Conservation (phyloP, 2,113 vertebrate genomes). For the Bubo bubo region DNA sequence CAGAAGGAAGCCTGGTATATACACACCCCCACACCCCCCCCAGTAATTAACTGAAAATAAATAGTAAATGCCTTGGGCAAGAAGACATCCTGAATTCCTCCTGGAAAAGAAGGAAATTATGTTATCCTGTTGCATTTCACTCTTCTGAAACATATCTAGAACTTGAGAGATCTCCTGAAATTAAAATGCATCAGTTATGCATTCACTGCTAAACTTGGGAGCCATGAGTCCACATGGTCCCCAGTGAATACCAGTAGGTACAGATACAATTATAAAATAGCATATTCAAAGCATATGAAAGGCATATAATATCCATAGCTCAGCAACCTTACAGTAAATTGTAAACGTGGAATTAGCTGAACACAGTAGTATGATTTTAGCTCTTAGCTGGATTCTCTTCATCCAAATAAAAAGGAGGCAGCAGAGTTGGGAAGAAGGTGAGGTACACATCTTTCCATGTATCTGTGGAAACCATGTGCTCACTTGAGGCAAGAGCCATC, state of each 20-base stretch:
- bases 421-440: neutral
- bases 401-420: neutral
- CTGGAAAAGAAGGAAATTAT: neutral
- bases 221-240: neutral
- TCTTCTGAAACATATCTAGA: neutral
- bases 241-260: neutral
- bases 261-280: neutral
- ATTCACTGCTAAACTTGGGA: neutral
- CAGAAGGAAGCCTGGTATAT: neutral
- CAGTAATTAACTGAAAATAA: conserved; percentile 3
- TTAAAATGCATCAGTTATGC: neutral
- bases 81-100: neutral
- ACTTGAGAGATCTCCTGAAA: neutral
- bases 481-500: neutral
- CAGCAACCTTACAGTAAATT: neutral
- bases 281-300: neutral
- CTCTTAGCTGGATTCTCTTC: neutral
- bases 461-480: neutral
- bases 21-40: neutral
- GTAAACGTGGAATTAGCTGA: neutral
- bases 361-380: neutral
- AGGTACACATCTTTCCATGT: neutral
- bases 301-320: neutral
- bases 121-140: neutral
- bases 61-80: neutral